These are phyloP conservation scores for Zootoca vivipara DNA, from an alignment of 2,113 vertebrate genomes.

Conservation along the genomic window DNA sequence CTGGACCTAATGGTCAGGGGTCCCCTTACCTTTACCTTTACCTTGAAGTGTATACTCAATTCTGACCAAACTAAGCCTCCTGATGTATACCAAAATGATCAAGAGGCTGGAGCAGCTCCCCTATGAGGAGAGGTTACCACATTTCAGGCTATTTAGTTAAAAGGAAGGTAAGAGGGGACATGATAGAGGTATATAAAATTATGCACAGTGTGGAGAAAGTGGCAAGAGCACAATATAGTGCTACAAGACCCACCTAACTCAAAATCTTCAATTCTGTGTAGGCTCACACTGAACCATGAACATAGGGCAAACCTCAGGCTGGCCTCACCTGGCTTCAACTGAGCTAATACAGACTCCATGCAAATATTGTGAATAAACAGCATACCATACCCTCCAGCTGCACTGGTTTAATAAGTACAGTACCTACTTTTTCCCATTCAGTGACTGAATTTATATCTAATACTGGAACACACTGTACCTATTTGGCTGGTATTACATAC, in stretches of 20 bases:
- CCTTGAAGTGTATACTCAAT: too few relatives aligned
- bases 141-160: too few relatives aligned
- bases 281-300: not conserved
- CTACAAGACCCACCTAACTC: not conserved
- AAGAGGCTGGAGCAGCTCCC: too few relatives aligned
- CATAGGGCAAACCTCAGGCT: not conserved
- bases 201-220: too few relatives aligned
- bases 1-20: too few relatives aligned
- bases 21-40: too few relatives aligned
- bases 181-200: too few relatives aligned
- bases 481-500: not conserved
- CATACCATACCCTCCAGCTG: constrained; percentile 4
- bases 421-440: not conserved
- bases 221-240: not conserved
- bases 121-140: too few relatives aligned
- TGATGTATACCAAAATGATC: too few relatives aligned
- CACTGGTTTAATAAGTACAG: not conserved
- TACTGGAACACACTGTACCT: not conserved
- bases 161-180: too few relatives aligned
- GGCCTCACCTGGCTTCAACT: not conserved
- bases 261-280: not conserved
- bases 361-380: not conserved
- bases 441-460: not conserved
- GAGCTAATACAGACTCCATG: not conserved
- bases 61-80: too few relatives aligned